Evolutionary conservation across 2,888 invertebrate species (phyloP), one percentile per base, ranked within the genome.

Genomic region (Dione juno): DNA sequence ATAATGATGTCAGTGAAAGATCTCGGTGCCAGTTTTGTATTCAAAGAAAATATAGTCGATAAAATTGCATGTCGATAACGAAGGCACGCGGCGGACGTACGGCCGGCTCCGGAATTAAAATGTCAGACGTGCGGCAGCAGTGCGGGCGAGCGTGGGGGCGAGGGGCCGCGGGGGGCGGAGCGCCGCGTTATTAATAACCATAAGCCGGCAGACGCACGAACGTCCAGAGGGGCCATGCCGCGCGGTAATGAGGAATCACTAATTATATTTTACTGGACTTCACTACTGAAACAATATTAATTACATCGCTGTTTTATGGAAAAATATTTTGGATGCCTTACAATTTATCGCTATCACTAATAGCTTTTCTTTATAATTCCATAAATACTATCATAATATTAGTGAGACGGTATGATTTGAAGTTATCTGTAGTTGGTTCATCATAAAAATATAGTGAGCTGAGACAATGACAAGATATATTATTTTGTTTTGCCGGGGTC

Each of bases 181-280:
- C 76, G 80, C 85, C 84, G 88, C 86, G 92, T 92, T 93, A 93
- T 93, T 93, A 93, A 93, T 93, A 92, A 93, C 93, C 92, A 93
- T 93, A 93, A 92, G 93, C 92, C 90, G 85, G 89, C 89, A 92
- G 92, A 93, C 92, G 92, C 92, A 93, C 91, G 92, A 92, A 92
- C 91, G 92, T 92, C 92, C 92, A 92, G 92, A 92, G 92, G 91
- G 92, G 92, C 91, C 92, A 80, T 77, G 87, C 88, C 88, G 88
- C 87, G 87, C 90, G 82, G 87, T 93, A 93, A 93, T 93, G 92
- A 93, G 90, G 91, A 93, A 92, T 92, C 92, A 89, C 92, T 93
- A 92, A 93, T 92, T 92, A 92, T 92, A 92, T 92, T 93, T 92
- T 92, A 92, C 91, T 88, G 90, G 90, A 92, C 92, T 92, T 82